Base-by-base conservation (phyloP, 2,888 invertebrate genomes). In the Esperia sulphurella region DNA sequence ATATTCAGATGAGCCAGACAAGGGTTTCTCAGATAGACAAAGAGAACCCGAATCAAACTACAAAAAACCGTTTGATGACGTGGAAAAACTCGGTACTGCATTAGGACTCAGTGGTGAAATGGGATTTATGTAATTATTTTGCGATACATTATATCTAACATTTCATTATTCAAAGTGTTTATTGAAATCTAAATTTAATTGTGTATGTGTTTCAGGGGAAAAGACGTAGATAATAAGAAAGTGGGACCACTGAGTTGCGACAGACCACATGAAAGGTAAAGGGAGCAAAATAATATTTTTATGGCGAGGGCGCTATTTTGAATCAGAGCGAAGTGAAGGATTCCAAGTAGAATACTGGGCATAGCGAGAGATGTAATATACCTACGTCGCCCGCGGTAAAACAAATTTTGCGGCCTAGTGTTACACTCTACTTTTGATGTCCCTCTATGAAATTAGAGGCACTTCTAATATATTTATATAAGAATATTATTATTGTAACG, bases 241-340 rank as follows among this genome's bases (percentile, higher is more conserved):
- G n/a, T 53, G 10, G 44, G 70, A 6, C 48, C 66, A 8, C 68
- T 83, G 73, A 85, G 76, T 52, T 89, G 88, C 50, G 85, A 84
- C 7, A 72, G 83, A 54, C 75, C 70, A 40, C 80, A 83, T 58
- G 88, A 89, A 68, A 83, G 81, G 85, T 85, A 73, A 38, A 30
- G 13, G n/a, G n/a, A n/a, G n/a, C n/a, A n/a, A n/a, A n/a, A n/a
- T n/a, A n/a, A n/a, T n/a, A n/a, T n/a, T n/a, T n/a, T n/a, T n/a
- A n/a, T n/a, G n/a, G n/a, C n/a, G n/a, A n/a, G n/a, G n/a, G n/a
- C n/a, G n/a, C n/a, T n/a, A n/a, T n/a, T n/a, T n/a, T n/a, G n/a
- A n/a, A n/a, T n/a, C n/a, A n/a, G n/a, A n/a, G n/a, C n/a, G n/a
- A n/a, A n/a, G n/a, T n/a, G n/a, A n/a, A n/a, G n/a, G n/a, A n/a